phyloP scores from a whole-genome alignment of 2,113 vertebrate genomes.

The Xiphophorus couchianus region DNA sequence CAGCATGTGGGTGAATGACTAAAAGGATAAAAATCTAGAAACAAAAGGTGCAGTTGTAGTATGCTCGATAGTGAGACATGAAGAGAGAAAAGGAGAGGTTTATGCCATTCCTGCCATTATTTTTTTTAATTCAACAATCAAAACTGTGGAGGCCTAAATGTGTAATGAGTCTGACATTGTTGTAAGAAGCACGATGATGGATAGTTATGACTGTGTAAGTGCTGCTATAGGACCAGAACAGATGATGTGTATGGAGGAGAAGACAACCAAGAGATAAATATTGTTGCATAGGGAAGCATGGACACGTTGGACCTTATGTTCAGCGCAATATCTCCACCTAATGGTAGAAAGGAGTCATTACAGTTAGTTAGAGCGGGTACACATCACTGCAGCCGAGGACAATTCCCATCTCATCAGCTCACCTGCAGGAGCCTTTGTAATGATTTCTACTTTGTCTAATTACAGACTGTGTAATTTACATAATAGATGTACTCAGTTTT shows the following conservation, averaged over 20 bases:
- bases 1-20: slow-evolving; percentile 35
- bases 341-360: slow-evolving; percentile 37
- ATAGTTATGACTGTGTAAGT: slow-evolving; percentile 24
- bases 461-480: slow-evolving; percentile 68
- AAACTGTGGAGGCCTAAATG: slow-evolving; percentile 68
- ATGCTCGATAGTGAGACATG: background rate
- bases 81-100: slow-evolving; percentile 36
- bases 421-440: slow-evolving; percentile 70
- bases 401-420: slow-evolving; percentile 65
- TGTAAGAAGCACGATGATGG: slow-evolving; percentile 8
- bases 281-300: background rate
- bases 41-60: slow-evolving; percentile 20
- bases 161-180: slow-evolving; percentile 41
- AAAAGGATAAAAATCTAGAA: slow-evolving; percentile 23
- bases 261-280: slow-evolving; percentile 26
- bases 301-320: background rate
- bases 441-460: slow-evolving; percentile 68
- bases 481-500: slow-evolving; percentile 69
- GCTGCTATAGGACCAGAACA: slow-evolving; percentile 25
- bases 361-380: slow-evolving; percentile 17
- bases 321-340: slow-evolving; percentile 72
- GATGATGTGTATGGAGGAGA: slow-evolving; percentile 32
- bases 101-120: slow-evolving; percentile 70
- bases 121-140: slow-evolving; percentile 76
- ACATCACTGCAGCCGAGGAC: slow-evolving; percentile 50